Conservation (phyloP, 2,888 invertebrate species). For the Rhorus exstirpatorius region DNA sequence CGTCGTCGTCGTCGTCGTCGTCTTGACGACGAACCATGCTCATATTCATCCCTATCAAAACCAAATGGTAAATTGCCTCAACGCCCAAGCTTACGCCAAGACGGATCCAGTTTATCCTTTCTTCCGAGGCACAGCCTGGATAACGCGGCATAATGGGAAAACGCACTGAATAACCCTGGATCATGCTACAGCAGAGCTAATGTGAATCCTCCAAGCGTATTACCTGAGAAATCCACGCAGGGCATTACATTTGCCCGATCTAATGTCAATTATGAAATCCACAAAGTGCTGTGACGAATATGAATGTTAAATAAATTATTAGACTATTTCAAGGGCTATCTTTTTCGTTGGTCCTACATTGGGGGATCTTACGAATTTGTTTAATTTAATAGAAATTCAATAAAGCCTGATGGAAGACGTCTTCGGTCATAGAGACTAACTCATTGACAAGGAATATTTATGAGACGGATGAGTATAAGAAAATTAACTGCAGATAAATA, state of each 20-base stretch:
- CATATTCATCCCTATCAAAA: constrained; percentile 37
- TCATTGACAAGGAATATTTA: no score
- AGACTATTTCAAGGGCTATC: background rate
- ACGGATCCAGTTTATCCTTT: constrained; percentile 49
- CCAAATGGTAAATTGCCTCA: constrained; percentile 9
- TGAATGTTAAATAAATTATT: background rate
- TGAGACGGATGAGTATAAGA: no score
- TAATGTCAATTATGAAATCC: background rate
- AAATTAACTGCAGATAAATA: no score
- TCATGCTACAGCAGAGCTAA: constrained; percentile 24
- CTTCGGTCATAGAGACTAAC: no score
- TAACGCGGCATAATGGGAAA: constrained; percentile 50
- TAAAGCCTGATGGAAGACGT: no score
- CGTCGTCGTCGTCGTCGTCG: constrained; percentile 21
- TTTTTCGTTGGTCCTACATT: no score
- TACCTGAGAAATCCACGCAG: constrained; percentile 1
- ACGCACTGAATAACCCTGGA: constrained; percentile 38
- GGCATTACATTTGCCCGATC: background rate
- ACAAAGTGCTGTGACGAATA: background rate
- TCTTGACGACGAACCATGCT: constrained; percentile 35
- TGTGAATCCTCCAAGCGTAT: constrained; percentile 26
- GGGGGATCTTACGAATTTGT: no score
- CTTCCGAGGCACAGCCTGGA: constrained; percentile 33
- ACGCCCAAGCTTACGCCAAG: constrained; percentile 11
- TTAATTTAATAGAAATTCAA: no score